Base-by-base conservation (phyloP, 2,113 vertebrate genomes). In the Lutjanus erythropterus region DNA sequence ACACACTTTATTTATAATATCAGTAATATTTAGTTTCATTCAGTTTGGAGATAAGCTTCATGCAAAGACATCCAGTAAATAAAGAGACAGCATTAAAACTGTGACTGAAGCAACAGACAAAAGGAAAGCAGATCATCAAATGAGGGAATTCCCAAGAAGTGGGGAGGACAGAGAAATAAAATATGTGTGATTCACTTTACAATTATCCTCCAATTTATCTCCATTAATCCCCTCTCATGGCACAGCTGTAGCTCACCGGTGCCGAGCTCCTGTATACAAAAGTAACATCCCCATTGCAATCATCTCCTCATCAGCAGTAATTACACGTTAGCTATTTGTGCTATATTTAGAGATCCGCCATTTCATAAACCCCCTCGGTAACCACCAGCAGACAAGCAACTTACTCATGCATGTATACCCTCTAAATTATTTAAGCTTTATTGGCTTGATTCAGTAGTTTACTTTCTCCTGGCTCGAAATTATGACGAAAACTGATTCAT, bases 251-350 rank as follows among this genome's bases (percentile, higher is more conserved):
- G 66, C 58, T 69, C 50, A 59, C 80, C 47, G 52, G 76, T n/a
- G 50, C 64, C 1, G 31, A 78, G 78, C 75, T 67, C 68, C 69
- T 75, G 81, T 70, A 76, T 19, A 66, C 78, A 84, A 91, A 85
- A 88, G 85, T 90, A 90, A 88, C 87, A 80, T 87, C 88, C 85
- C 65, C 69, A 77, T 73, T 87, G 91, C 93, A 95, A 94, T 95
- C 93, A 94, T 75, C 85, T 86, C 82, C 88, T 93, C 91, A 94
- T 94, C 93, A 93, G 88, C 86, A 78, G 82, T 94, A 93, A 95
- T 94, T 94, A 89, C 84, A 89, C 70, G 60, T 92, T 90, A 88
- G 91, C 76, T 84, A 71, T 92, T 86, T 85, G 86, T 27, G 46
- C 90, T 94, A 92, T 91, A 92, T 92, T 93, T 92, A 93, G 86